These are phyloP conservation scores for Haliaeetus leucogaster DNA, from an alignment of 2,113 vertebrate species.

Conservation along the genomic window DNA sequence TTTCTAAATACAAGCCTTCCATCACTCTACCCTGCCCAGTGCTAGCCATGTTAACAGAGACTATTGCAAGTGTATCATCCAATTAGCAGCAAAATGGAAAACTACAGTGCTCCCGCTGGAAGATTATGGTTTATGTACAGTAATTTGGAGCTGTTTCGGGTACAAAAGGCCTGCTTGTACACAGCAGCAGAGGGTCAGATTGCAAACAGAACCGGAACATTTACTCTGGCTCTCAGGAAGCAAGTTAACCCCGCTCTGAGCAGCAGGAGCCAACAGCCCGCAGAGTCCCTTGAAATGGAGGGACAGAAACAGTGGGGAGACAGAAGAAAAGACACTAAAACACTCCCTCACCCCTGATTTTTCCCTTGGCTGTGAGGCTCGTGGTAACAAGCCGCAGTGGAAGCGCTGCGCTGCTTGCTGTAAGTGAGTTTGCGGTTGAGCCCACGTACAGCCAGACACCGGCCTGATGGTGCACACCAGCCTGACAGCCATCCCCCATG, in stretches of 20 bases:
- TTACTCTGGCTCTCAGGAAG: background rate
- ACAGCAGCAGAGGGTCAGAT: background rate
- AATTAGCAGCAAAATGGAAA: constrained; percentile 62
- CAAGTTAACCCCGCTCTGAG: background rate
- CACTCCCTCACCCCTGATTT: background rate
- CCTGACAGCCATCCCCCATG: background rate
- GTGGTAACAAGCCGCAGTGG: background rate
- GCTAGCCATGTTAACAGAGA: background rate
- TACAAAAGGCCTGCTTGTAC: background rate
- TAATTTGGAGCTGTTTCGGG: constrained; percentile 41
- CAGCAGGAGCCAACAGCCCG: background rate
- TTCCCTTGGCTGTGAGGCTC: background rate
- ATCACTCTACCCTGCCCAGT: background rate
- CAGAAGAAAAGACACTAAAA: background rate
- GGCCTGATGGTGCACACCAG: background rate
- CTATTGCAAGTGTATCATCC: background rate
- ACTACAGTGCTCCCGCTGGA: background rate
- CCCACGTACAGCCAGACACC: background rate
- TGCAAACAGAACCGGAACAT: background rate
- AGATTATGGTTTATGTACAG: constrained; percentile 43
- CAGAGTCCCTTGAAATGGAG: background rate
- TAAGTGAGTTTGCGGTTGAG: background rate
- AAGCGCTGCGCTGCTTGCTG: background rate
- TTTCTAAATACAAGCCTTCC: constrained; percentile 14
- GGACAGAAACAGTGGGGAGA: background rate